Percentiles rank a stretch among this genome's conserved stretches.
These are phyloP conservation scores for Actinia tenebrosa DNA, from an alignment of 64 coral and sea anemone species.

Conservation along the genomic window DNA sequence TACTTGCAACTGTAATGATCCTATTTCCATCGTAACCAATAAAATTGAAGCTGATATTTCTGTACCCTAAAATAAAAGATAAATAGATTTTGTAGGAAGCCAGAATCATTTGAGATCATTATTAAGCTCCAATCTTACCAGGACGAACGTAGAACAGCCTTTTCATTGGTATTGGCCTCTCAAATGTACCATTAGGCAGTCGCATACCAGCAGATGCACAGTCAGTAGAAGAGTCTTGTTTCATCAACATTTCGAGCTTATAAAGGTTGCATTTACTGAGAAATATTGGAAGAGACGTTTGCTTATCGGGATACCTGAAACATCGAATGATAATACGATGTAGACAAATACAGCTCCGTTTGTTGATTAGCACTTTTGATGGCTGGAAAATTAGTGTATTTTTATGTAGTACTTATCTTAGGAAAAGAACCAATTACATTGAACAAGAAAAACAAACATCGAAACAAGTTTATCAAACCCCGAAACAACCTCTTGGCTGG, in stretches of 20 bases:
- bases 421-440: too few relatives aligned
- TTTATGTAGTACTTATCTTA: too few relatives aligned
- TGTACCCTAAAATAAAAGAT: background rate
- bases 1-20: background rate
- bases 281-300: slow-evolving; percentile 45
- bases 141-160: slow-evolving; percentile 57
- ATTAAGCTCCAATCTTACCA: slow-evolving; percentile 26
- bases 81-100: background rate
- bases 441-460: too few relatives aligned
- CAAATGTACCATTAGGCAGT: slow-evolving; percentile 63
- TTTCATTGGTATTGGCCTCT: slow-evolving; percentile 45
- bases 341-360: too few relatives aligned
- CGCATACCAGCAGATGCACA: slow-evolving; percentile 62
- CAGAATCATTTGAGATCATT: background rate
- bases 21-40: background rate
- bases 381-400: too few relatives aligned
- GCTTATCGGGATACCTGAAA: slow-evolving; percentile 36
- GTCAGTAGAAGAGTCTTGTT: slow-evolving; percentile 29
- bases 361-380: too few relatives aligned
- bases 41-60: background rate
- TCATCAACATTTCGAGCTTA: slow-evolving; percentile 45
- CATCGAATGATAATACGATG: too few relatives aligned
- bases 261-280: slow-evolving; percentile 69
- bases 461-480: too few relatives aligned
- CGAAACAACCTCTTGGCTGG: too few relatives aligned